A percentile compares a stretch with the other conserved stretches of the same genome.
Evolutionary conservation across 2,113 vertebrate genomes (phyloP).

Genomic region (Hyperopisus bebe): DNA sequence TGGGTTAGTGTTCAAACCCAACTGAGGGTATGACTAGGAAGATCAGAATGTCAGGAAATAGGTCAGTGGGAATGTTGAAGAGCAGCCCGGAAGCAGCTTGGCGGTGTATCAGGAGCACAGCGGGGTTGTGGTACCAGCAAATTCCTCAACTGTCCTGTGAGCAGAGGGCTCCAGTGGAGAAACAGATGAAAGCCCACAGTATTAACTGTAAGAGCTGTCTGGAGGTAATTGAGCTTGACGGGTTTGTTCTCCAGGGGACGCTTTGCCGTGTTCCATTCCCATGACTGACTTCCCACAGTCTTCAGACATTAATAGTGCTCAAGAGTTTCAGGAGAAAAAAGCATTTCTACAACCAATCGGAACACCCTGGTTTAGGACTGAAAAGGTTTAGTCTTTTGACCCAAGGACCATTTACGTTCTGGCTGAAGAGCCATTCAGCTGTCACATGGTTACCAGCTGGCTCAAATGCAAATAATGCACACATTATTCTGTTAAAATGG

Average conservation of each 20-base stretch:
- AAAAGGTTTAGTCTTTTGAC: background rate
- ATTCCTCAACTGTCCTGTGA: background rate
- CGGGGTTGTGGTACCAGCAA: background rate
- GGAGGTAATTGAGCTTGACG: background rate
- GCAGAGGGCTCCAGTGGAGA: background rate
- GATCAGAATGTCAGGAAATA: background rate
- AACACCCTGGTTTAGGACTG: background rate
- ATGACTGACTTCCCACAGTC: background rate
- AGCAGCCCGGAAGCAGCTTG: background rate
- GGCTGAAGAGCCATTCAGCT: background rate
- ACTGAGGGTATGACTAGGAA: background rate
- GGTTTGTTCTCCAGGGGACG: background rate
- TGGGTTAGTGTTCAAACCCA: background rate
- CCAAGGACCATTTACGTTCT: background rate
- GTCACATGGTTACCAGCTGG: background rate
- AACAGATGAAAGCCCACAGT: background rate
- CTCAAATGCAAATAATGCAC: background rate
- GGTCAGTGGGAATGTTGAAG: background rate
- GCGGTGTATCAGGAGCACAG: background rate
- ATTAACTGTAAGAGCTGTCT: background rate
- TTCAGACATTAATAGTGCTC: background rate
- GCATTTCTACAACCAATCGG: background rate
- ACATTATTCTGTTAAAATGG: background rate
- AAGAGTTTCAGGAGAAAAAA: background rate
- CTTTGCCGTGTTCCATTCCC: background rate